Percentiles rank a stretch among this genome's conserved stretches.
phyloP scores from a whole-genome alignment of 2,797 vertebrate species.

The Paratrypauchen microcephalus region DNA sequence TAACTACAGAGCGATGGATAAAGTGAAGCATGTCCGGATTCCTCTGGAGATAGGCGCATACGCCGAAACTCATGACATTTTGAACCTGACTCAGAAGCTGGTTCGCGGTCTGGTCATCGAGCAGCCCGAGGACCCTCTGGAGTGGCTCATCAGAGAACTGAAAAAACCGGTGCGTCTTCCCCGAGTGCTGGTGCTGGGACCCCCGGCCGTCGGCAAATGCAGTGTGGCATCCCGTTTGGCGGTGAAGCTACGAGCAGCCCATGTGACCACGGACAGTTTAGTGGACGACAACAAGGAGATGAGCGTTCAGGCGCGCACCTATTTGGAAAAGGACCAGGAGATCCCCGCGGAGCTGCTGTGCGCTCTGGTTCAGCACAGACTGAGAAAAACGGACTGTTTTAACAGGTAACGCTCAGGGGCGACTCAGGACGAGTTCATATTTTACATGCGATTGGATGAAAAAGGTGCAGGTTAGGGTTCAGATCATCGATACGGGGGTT shows the following conservation, averaged over 20 bases:
- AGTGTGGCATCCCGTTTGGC: conserved; percentile 5
- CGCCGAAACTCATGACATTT: neutral
- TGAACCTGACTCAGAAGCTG: neutral
- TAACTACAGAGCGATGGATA: neutral
- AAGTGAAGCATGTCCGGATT: neutral
- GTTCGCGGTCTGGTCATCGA: conserved; percentile 2
- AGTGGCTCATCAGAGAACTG: conserved; percentile 6
- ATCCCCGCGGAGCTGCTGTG: neutral
- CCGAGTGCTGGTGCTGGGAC: conserved; percentile 3
- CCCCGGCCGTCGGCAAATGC: neutral
- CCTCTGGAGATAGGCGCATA: neutral
- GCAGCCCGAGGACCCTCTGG: conserved; percentile 3
- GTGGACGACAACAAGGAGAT: neutral
- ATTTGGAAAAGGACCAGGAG: neutral
- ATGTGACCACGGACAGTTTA: conserved; percentile 1
- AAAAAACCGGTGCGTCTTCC: neutral
- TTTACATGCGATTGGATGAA: too few species aligned
- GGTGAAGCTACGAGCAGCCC: neutral
- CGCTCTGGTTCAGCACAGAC: neutral
- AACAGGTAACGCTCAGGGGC: neutral
- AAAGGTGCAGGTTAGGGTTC: too few species aligned
- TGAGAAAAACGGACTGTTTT: neutral
- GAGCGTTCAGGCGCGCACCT: neutral
- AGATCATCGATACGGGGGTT: too few species aligned
- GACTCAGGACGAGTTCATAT: too few species aligned